Evolutionary conservation across 2,888 invertebrate species (phyloP).

Genomic region (Caenorhabditis afra): DNA sequence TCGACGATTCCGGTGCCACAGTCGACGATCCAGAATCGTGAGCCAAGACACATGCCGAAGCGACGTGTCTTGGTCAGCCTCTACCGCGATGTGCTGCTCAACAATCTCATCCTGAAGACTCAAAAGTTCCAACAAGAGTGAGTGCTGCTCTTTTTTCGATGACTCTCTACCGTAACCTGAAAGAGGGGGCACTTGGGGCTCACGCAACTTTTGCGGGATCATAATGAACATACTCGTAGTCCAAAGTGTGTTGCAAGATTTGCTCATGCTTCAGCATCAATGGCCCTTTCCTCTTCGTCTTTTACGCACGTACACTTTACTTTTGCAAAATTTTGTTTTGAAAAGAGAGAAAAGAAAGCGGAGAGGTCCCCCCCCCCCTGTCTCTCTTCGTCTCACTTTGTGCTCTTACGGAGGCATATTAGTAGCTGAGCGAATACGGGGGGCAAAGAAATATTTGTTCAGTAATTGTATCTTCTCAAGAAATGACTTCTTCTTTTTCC

Average conservation of each 20-base stretch:
- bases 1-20: conserved; percentile 41
- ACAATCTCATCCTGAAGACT: conserved; percentile 41
- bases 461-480: conserved; percentile 50
- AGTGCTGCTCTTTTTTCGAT: conserved; percentile 18
- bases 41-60: conserved; percentile 47
- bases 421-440: conserved; percentile 36
- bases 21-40: conserved; percentile 35
- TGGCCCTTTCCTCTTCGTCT: conserved; percentile 31
- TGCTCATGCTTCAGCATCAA: conserved; percentile 21
- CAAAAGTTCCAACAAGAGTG: conserved; percentile 51
- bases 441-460: conserved; percentile 38
- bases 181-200: background rate
- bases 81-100: conserved; percentile 41
- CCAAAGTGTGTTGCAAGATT: conserved; percentile 16
- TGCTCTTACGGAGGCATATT: conserved; percentile 34
- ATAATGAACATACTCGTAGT: background rate
- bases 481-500: conserved; percentile 28
- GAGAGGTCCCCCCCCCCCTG: too few relatives aligned
- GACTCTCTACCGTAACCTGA: background rate
- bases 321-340: conserved; percentile 38
- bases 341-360: conserved; percentile 1
- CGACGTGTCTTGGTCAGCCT: conserved; percentile 44
- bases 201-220: background rate
- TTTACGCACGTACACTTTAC: conserved; percentile 38
- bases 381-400: conserved; percentile 44